phyloP scores from a whole-genome alignment of 2,888 invertebrate species.

The Cylindroiulus punctatus region DNA sequence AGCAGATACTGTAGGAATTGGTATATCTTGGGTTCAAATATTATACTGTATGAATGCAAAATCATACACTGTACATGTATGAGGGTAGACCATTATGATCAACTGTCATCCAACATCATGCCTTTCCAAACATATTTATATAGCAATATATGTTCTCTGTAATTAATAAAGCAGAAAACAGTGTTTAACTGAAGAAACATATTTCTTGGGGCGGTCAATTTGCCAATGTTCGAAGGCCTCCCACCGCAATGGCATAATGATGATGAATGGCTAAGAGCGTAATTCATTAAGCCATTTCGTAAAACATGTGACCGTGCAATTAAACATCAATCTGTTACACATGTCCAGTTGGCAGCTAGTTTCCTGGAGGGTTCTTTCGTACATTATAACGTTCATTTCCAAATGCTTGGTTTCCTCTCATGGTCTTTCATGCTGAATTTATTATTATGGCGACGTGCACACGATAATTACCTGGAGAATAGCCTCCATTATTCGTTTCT shows the following conservation, averaged over 20 bases:
- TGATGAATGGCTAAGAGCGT: background rate
- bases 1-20: no score
- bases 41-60: no score
- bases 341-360: background rate
- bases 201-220: background rate
- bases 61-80: no score
- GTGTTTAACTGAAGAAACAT: background rate
- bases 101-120: no score
- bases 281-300: background rate
- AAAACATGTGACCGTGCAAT: conserved; percentile 35
- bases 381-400: background rate
- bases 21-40: no score
- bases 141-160: background rate
- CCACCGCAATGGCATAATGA: background rate
- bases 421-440: conserved; percentile 12
- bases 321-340: conserved; percentile 27
- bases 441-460: conserved; percentile 32
- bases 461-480: conserved; percentile 39
- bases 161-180: background rate
- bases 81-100: no score
- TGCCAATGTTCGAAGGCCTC: background rate
- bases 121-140: no score
- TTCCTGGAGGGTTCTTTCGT: background rate
- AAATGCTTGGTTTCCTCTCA: background rate
- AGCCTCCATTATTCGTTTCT: conserved; percentile 21